A percentile compares a stretch with the other conserved stretches of the same genome.
These are phyloP conservation scores for Lagopus muta DNA, from an alignment of 2,113 vertebrate genomes.

Conservation along the genomic window DNA sequence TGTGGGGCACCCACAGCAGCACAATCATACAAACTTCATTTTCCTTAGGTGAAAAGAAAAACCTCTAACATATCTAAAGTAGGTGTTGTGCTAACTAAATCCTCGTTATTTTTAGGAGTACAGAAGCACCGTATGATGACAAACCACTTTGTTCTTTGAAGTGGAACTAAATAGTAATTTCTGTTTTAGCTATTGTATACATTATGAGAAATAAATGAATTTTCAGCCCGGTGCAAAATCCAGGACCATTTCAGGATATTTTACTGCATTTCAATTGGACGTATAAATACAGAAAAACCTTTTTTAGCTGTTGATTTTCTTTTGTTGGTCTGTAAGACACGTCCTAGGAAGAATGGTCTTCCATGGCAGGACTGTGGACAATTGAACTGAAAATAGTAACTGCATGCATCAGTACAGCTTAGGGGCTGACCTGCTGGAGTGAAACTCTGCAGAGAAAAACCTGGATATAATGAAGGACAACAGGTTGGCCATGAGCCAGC, in stretches of 20 bases:
- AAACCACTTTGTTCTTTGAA: neutral
- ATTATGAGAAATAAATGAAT: neutral
- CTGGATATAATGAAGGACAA: too few relatives aligned
- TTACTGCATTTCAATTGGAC: neutral
- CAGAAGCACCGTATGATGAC: neutral
- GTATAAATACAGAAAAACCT: neutral
- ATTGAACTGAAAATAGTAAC: neutral
- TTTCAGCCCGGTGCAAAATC: neutral
- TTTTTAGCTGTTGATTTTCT: neutral
- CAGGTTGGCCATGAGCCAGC: too few relatives aligned
- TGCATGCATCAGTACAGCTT: too few relatives aligned
- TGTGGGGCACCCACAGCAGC: neutral
- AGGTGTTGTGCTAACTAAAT: fast-evolving
- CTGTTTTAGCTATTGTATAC: neutral
- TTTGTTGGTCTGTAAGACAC: neutral
- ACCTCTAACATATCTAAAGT: neutral
- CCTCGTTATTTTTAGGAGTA: neutral
- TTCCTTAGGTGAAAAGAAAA: neutral
- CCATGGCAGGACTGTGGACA: neutral
- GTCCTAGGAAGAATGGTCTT: neutral
- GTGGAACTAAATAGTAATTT: neutral
- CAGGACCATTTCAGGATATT: neutral
- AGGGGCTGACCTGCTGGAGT: too few relatives aligned
- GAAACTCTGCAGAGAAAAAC: too few relatives aligned
- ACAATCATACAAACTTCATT: fast-evolving